phyloP scores from a whole-genome alignment of 2,113 vertebrate species.

The Collichthys lucidus region DNA sequence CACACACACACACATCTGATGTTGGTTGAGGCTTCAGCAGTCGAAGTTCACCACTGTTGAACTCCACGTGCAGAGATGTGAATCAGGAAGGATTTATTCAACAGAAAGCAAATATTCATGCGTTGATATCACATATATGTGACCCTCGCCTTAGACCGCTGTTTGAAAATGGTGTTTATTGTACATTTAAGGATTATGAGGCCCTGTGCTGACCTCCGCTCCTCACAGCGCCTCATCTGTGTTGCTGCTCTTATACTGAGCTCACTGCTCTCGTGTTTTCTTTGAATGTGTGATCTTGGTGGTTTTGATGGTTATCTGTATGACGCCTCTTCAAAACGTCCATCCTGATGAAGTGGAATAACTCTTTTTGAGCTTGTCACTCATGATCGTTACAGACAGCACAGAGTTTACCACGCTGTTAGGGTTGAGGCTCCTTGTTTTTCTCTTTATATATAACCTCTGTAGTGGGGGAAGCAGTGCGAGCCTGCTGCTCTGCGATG shows the following conservation, averaged over 20 bases:
- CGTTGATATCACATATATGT: no score
- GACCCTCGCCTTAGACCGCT: no score
- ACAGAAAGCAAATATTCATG: no score
- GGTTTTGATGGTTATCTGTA: constrained; percentile 10
- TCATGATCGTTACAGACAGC: neutral
- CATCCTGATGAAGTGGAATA: neutral
- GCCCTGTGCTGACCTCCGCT: neutral
- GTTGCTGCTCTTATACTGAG: constrained; percentile 3
- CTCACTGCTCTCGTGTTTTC: neutral
- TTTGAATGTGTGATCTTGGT: constrained; percentile 2
- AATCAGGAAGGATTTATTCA: no score
- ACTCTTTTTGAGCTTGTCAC: neutral
- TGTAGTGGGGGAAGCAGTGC: neutral
- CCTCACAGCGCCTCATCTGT: neutral
- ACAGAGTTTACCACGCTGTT: neutral
- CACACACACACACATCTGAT: no score
- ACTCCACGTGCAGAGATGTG: no score
- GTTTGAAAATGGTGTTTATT: neutral
- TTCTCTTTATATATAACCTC: constrained; percentile 51
- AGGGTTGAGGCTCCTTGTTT: constrained; percentile 13
- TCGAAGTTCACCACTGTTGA: no score
- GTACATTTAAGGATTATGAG: neutral
- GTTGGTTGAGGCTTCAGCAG: no score
- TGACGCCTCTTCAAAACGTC: neutral
- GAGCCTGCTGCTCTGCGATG: neutral